A percentile compares a stretch with the other conserved stretches of the same genome.
Conservation (phyloP, 2,113 vertebrate genomes). For the Daphoenositta chrysoptera region DNA sequence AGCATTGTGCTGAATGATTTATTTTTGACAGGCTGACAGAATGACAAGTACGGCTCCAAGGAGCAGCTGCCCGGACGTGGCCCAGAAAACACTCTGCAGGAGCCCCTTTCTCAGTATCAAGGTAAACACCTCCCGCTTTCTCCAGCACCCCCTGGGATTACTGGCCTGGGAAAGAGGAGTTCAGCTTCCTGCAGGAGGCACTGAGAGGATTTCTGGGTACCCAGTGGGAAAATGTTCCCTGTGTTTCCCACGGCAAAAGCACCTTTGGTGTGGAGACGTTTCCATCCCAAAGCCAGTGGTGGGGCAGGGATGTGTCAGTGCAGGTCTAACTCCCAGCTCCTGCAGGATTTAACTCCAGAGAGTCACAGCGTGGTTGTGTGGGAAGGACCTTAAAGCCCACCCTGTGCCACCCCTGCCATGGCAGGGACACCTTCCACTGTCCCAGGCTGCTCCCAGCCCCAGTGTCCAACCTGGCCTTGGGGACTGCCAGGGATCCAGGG, state of each 20-base stretch:
- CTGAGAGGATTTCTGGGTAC: not conserved
- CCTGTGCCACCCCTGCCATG: not conserved
- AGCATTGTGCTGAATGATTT: not conserved
- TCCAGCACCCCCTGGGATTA: accelerated
- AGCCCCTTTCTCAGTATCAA: conserved; percentile 50
- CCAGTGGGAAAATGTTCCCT: not conserved
- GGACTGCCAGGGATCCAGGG: not conserved
- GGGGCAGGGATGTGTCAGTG: accelerated
- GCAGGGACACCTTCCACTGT: not conserved
- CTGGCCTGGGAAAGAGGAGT: not conserved
- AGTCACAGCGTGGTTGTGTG: not conserved
- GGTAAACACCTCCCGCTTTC: not conserved
- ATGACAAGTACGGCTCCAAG: not conserved
- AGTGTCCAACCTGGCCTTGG: not conserved
- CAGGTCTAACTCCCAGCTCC: not conserved
- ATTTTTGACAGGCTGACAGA: not conserved
- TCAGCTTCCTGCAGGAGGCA: not conserved
- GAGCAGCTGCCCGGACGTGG: not conserved
- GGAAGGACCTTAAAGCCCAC: not conserved
- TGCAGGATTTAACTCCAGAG: not conserved
- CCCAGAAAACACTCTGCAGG: not conserved
- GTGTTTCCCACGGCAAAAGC: accelerated
- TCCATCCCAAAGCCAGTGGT: accelerated
- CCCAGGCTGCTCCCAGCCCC: not conserved
- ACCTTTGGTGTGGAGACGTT: accelerated